A percentile compares a stretch with the other conserved stretches of the same genome.
These are phyloP conservation scores for Ctenopoma multispine DNA, from an alignment of 2,797 vertebrate genomes.

Conservation along the genomic window DNA sequence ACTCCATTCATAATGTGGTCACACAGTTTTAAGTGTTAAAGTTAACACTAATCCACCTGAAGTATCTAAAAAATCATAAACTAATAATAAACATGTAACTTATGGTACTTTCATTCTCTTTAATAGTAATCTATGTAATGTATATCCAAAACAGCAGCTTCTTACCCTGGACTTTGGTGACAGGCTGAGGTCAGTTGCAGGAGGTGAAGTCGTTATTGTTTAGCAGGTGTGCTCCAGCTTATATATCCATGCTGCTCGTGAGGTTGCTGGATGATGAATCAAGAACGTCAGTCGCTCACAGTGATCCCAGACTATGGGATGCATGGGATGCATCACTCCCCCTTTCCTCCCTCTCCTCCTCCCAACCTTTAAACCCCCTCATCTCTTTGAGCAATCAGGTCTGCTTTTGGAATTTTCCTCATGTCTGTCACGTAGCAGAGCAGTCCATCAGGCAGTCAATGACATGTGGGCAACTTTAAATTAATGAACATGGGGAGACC, in stretches of 20 bases:
- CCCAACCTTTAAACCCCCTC: constrained; percentile 44
- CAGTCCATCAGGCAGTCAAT: constrained; percentile 80
- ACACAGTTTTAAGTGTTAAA: background rate
- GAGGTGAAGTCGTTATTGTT: constrained; percentile 56
- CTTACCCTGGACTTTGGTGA: constrained; percentile 78
- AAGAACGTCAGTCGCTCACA: constrained; percentile 73
- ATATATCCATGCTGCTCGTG: constrained; percentile 73
- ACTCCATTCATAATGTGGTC: background rate
- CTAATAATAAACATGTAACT: background rate
- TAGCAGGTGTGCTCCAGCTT: constrained; percentile 74
- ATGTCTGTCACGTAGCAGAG: constrained; percentile 79
- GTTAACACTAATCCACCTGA: constrained; percentile 10
- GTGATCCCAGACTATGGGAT: constrained; percentile 44
- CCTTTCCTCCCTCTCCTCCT: constrained; percentile 51
- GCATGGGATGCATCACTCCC: constrained; percentile 54
- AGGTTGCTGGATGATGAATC: constrained; percentile 73
- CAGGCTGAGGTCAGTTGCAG: constrained; percentile 64
- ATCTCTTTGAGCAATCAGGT: constrained; percentile 56
- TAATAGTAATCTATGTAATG: background rate
- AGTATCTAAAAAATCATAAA: background rate
- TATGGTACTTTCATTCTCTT: background rate
- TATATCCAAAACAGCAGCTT: constrained; percentile 7
- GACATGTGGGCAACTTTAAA: constrained; percentile 78
- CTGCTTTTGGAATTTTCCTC: constrained; percentile 65
- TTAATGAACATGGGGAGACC: constrained; percentile 72